Conservation (phyloP, 2,888 invertebrate genomes). For the Euclidia mi region DNA sequence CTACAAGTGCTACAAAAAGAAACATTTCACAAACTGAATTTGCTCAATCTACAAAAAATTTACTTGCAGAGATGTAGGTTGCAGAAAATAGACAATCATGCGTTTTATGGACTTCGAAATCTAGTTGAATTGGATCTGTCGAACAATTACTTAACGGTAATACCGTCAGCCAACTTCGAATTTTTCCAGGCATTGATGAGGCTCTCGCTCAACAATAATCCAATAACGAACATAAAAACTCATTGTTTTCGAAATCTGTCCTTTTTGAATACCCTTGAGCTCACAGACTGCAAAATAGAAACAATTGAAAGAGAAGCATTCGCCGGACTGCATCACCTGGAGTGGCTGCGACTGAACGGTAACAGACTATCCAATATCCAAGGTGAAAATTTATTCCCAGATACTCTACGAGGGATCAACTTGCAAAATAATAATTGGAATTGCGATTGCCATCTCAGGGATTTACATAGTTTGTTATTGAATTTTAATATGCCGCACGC, state of each 20-base stretch:
- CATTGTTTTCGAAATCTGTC: slow-evolving; percentile 93
- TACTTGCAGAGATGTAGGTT: slow-evolving; percentile 95
- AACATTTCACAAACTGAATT: no score
- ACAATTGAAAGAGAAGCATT: slow-evolving; percentile 95
- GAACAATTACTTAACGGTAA: slow-evolving; percentile 93
- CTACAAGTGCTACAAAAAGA: slow-evolving; percentile 94
- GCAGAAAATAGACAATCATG: slow-evolving; percentile 93
- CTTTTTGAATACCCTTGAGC: slow-evolving; percentile 94
- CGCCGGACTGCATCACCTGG: slow-evolving; percentile 94
- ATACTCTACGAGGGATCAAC: slow-evolving; percentile 94
- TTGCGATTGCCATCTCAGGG: slow-evolving; percentile 95
- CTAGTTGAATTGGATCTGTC: slow-evolving; percentile 97
- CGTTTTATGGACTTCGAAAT: slow-evolving; percentile 96
- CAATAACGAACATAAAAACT: slow-evolving; percentile 93
- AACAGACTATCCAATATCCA: slow-evolving; percentile 94
- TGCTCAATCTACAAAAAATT: no score
- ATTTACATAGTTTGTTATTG: slow-evolving; percentile 94
- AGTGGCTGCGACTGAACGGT: slow-evolving; percentile 95
- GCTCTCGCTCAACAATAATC: slow-evolving; percentile 95
- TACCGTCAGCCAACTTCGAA: slow-evolving; percentile 94
- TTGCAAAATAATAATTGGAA: slow-evolving; percentile 97
- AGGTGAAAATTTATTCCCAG: slow-evolving; percentile 93
- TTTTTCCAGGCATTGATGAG: slow-evolving; percentile 96
- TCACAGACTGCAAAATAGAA: slow-evolving; percentile 95
- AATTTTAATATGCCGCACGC: slow-evolving; percentile 94